A percentile compares a stretch with the other conserved stretches of the same genome.
phyloP scores from a whole-genome alignment of 2,888 invertebrate species.

The Tetheella fluctuosa region DNA sequence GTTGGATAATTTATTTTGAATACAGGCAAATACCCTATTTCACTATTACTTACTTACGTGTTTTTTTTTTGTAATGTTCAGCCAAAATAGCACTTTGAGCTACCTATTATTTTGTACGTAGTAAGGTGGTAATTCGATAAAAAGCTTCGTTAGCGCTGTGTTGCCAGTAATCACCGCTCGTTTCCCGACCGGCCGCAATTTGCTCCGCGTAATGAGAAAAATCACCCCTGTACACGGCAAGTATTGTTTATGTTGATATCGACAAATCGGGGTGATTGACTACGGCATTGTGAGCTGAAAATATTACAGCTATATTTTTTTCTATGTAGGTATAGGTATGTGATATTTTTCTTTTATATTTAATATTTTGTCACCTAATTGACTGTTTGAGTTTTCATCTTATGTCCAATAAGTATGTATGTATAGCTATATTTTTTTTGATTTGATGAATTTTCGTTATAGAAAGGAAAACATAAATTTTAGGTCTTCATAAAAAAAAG shows the following conservation, averaged over 20 bases:
- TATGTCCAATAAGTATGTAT: no score
- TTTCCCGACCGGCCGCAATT: slow-evolving; percentile 33
- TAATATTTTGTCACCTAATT: no score
- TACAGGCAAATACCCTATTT: no score
- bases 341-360: no score
- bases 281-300: slow-evolving; percentile 24
- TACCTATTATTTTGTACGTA: slow-evolving; percentile 17
- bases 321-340: neutral
- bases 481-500: no score
- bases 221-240: slow-evolving; percentile 28
- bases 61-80: neutral
- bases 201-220: slow-evolving; percentile 38
- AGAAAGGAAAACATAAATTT: no score
- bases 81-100: slow-evolving; percentile 2
- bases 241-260: slow-evolving; percentile 29
- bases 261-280: slow-evolving; percentile 34
- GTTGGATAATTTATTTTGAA: no score
- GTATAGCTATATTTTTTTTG: no score
- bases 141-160: slow-evolving; percentile 38
- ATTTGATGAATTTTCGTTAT: no score
- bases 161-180: slow-evolving; percentile 36
- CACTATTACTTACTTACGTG: neutral
- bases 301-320: slow-evolving; percentile 10
- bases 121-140: slow-evolving; percentile 34
- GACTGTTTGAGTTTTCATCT: no score